Evolutionary conservation across 1,140 invertebrate species (phyloP), one percentile per base, ranked within the genome.

Genomic region (Pseudomyrmex concolor): DNA sequence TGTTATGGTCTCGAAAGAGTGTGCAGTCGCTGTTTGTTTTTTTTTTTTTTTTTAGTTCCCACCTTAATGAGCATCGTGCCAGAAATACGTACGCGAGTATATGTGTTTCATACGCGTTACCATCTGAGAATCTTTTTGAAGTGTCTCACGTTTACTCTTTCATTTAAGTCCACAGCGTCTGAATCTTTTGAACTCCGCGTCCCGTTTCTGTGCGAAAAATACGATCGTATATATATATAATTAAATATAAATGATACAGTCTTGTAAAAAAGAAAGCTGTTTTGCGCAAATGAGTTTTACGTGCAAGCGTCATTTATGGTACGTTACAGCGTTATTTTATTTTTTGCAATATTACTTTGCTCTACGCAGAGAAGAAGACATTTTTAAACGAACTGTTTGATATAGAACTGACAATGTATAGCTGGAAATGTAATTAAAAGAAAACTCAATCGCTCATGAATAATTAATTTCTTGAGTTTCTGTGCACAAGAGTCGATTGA

Each of bases 41-140:
- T 7, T 34, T 34, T 34, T 34, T 34, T 34, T 25, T 25, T 25
- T 45, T 77, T 77, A 77, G n/a, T 66, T 66, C 2, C 17, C 67
- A 55, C 25, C 48, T 77, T 77, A 77, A 77, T 55, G 73, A 77
- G 48, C 48, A 74, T 62, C 55, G 13, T 15, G 19, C 25, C 12
- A 64, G 2, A 64, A 76, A 10, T 43, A 77, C 19, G 43, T 51
- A 34, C 13, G 34, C 4, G 22, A 66, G 25, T 17, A 64, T 8
- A 12, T 25, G 60, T 76, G 7, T 34, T 34, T 34, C 34, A 34
- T 34, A 34, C 51, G 48, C 73, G 15, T 19, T 25, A 9, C 73
- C 43, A 55, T 45, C 15, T 4, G 60, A 34, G 34, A 76, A 76
- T 8, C 22, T 76, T 66, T 51, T 8, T 22, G 17, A 66, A 8